These are phyloP conservation scores for Hemitrygon akajei DNA, from an alignment of 2,797 vertebrate species.

Conservation along the genomic window DNA sequence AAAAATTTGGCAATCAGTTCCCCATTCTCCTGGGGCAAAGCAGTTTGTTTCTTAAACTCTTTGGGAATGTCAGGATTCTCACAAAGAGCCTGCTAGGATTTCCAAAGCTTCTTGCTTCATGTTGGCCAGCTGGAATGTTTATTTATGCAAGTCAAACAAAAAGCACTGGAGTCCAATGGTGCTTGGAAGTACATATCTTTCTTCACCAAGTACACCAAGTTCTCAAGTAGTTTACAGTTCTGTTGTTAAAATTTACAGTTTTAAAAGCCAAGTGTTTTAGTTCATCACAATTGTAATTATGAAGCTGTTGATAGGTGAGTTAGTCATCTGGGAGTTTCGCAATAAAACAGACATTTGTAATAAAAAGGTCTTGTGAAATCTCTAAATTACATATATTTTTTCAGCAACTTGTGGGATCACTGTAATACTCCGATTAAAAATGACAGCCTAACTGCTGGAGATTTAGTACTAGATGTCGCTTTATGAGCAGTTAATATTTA, in stretches of 20 bases:
- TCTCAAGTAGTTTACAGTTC: background rate
- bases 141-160: background rate
- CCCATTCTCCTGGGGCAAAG: background rate
- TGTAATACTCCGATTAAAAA: constrained; percentile 25
- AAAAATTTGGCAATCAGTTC: background rate
- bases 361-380: constrained; percentile 29
- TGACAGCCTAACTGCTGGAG: background rate
- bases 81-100: background rate
- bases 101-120: background rate
- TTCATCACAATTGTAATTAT: constrained; percentile 26
- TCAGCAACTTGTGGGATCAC: constrained; percentile 30
- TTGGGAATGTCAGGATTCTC: background rate
- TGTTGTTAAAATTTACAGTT: background rate
- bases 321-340: constrained; percentile 21
- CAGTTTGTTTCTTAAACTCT: no score
- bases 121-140: background rate
- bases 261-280: background rate
- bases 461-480: constrained; percentile 19
- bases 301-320: background rate
- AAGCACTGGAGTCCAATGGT: background rate
- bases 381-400: constrained; percentile 15
- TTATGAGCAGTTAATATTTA: constrained; percentile 24
- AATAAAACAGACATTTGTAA: constrained; percentile 26
- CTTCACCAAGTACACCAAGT: background rate
- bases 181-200: background rate